These are phyloP conservation scores for Dione juno DNA, from an alignment of 2,888 invertebrate genomes.

Conservation along the genomic window DNA sequence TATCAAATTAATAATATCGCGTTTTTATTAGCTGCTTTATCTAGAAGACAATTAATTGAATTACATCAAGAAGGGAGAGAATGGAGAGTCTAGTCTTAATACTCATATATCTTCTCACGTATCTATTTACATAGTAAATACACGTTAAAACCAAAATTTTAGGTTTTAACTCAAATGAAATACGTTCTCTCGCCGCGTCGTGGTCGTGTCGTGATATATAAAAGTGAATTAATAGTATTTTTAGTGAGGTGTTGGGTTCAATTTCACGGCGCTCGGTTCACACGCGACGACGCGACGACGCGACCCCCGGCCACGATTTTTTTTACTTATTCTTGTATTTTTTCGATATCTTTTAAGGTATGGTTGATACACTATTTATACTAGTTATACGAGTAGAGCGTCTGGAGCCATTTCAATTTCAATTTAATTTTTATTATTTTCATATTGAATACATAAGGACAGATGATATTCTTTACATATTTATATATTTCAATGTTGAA, in stretches of 20 bases:
- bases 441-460: too few species aligned
- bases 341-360: conserved; percentile 16
- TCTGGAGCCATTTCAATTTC: too few species aligned
- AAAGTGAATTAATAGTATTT: conserved; percentile 22
- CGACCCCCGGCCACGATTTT: conserved; percentile 50
- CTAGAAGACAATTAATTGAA: too few species aligned
- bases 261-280: conserved; percentile 42
- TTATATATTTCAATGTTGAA: too few species aligned
- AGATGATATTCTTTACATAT: too few species aligned
- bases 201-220: conserved; percentile 14
- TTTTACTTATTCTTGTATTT: conserved; percentile 27
- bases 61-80: too few species aligned
- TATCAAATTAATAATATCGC: too few species aligned
- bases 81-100: too few species aligned
- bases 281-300: conserved; percentile 34
- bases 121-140: too few species aligned
- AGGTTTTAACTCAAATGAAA: not conserved
- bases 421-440: not conserved
- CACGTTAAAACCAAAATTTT: too few species aligned
- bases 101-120: too few species aligned
- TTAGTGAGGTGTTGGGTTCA: conserved; percentile 29
- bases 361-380: conserved; percentile 15
- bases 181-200: conserved; percentile 18
- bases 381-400: not conserved
- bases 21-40: too few species aligned